Evolutionary conservation across 2,113 vertebrate species (phyloP).

Genomic region (Murina feae): DNA sequence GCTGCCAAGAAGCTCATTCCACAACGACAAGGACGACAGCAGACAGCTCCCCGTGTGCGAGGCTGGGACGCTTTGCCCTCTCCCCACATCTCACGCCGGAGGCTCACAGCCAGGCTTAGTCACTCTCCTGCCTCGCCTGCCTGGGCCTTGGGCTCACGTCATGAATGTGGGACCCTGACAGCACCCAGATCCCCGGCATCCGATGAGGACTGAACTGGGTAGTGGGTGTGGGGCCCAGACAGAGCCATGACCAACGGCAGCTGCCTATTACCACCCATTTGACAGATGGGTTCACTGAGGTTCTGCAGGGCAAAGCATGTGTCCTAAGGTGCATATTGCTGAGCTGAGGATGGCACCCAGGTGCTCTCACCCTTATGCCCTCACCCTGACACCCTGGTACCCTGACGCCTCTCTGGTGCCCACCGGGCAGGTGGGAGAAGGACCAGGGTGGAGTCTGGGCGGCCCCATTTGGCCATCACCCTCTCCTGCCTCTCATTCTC

Average conservation of each 20-base stretch:
- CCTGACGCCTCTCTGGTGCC: neutral
- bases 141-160: neutral
- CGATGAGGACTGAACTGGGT: neutral
- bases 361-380: neutral
- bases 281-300: neutral
- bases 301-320: neutral
- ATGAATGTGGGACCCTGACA: accelerated
- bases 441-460: neutral
- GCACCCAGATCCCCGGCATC: neutral
- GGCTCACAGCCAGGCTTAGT: neutral
- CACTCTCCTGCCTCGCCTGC: neutral
- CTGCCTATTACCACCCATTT: neutral
- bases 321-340: neutral
- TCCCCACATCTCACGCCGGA: accelerated
- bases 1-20: neutral
- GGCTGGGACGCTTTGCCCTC: accelerated
- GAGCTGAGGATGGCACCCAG: neutral
- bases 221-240: neutral
- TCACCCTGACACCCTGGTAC: accelerated
- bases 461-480: neutral
- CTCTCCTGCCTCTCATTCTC: neutral
- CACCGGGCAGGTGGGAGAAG: neutral
- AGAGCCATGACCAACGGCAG: neutral
- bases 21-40: neutral
- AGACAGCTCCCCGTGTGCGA: accelerated